phyloP scores from a whole-genome alignment of 1,140 invertebrate genomes.

The Physella acuta region DNA sequence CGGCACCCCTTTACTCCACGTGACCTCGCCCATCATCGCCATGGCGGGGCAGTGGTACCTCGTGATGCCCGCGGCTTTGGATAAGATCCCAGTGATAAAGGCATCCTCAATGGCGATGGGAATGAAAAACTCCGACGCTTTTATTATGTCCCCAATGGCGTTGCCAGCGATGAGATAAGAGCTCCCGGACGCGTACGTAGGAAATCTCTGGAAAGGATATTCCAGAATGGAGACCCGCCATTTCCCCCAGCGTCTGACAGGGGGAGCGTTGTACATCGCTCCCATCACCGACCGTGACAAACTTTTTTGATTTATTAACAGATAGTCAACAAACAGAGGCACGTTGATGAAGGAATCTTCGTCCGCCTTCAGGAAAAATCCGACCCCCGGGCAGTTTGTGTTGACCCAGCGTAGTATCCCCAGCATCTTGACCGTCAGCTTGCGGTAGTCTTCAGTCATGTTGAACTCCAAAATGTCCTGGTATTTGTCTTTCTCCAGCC shows the following conservation, averaged over 20 bases:
- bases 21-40: not conserved
- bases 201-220: constrained; percentile 41
- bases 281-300: constrained; percentile 23
- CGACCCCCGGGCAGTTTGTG: constrained; percentile 67
- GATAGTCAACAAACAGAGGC: constrained; percentile 32
- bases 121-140: constrained; percentile 41
- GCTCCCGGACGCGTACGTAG: constrained; percentile 46
- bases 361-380: constrained; percentile 62
- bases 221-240: constrained; percentile 36
- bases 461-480: constrained; percentile 77
- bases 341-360: constrained; percentile 64
- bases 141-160: constrained; percentile 34
- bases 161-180: constrained; percentile 45
- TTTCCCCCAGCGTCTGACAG: constrained; percentile 36
- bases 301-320: constrained; percentile 22
- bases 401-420: constrained; percentile 79
- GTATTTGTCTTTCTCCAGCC: constrained; percentile 66
- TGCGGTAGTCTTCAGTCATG: constrained; percentile 78
- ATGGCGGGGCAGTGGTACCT: constrained; percentile 22
- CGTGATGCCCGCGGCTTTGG: constrained; percentile 35
- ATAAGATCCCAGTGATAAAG: constrained; percentile 59
- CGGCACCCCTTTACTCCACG: not conserved
- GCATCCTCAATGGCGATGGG: constrained; percentile 58
- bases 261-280: constrained; percentile 27
- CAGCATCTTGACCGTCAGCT: constrained; percentile 84